Evolutionary conservation across 1,140 invertebrate genomes (phyloP), one percentile per base, ranked within the genome.

Genomic region (Macrostomum lignano): DNA sequence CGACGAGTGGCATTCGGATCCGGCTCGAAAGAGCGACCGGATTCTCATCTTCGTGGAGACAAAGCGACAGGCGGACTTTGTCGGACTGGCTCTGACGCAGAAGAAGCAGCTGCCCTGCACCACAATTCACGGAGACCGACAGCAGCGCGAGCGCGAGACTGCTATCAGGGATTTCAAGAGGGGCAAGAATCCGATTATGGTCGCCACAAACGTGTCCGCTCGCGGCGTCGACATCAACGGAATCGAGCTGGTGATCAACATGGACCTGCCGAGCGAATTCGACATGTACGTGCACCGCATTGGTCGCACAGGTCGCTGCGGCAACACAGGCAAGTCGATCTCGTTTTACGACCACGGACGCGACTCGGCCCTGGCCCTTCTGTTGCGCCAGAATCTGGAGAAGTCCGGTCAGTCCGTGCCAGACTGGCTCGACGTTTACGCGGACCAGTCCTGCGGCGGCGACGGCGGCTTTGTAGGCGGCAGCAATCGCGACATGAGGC

Each of bases 251-350:
- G 82, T 91, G 0, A 69, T 93, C 3, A 91, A 91, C 50, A 91
- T 70, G 46, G 81, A 91, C 51, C 46, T 91, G 39, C 81, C 82
- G 0, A 31, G 40, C 5, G 62, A 62, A 15, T 74, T 86, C 37
- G 78, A 84, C 38, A 77, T 84, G 36, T 91, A 93, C 48, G 77
- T 88, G 3, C 84, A 93, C 58, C 64, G 82, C 26, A 91, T 91
- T 46, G 84, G 84, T 1, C 62, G 82, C 44, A 93, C 84, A 11
- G 84, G 82, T 2, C 67, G 82, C 24, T 73, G 88, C 15, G 82
- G 84, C 0, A 86, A 91, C 53, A 52, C 69, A 25, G 84, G 84
- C 4, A 70, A 67, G 44, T 76, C 82, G 0, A 75, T 74, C 0
- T 78, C 73, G 6, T 88, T 88, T 54, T 88, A 64, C 48, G 70